A percentile compares a stretch with the other conserved stretches of the same genome.
Conservation (phyloP, 2,797 vertebrate genomes). For the Alcedo atthis region DNA sequence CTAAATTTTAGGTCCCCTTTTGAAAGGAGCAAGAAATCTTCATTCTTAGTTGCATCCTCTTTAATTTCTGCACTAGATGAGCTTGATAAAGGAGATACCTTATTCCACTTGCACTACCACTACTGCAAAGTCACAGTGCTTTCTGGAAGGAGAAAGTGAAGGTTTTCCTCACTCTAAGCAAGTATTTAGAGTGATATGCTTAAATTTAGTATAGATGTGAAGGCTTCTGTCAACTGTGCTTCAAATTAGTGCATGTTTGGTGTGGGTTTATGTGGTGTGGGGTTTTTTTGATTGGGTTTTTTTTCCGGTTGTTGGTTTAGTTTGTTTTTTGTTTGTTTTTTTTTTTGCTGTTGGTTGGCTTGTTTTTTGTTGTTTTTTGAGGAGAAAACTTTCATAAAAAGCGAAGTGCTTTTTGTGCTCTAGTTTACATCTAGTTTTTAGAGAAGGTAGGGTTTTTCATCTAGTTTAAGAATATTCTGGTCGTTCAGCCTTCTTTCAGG, state of each 20-base stretch:
- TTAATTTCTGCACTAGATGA: neutral
- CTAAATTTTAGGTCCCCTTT: neutral
- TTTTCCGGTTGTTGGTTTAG: neutral
- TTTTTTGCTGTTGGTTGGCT: too few species aligned
- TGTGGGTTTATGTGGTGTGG: neutral
- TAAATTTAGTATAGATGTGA: neutral
- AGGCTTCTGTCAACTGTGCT: neutral
- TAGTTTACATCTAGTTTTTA: neutral
- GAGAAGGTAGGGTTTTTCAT: neutral
- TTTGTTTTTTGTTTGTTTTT: too few species aligned
- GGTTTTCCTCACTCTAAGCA: neutral
- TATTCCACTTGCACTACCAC: neutral
- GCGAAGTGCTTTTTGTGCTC: neutral
- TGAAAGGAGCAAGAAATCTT: neutral
- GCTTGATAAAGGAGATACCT: neutral
- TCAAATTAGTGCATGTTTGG: neutral
- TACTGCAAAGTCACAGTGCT: neutral
- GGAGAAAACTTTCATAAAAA: neutral
- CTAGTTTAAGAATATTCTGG: neutral
- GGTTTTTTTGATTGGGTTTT: neutral
- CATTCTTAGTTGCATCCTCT: neutral
- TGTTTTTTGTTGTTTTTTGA: neutral
- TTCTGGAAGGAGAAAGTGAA: neutral
- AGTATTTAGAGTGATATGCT: neutral
- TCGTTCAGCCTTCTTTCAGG: neutral